Evolutionary conservation across 2,888 invertebrate genomes (phyloP).

Genomic region (Troglohyphantes excavatus): DNA sequence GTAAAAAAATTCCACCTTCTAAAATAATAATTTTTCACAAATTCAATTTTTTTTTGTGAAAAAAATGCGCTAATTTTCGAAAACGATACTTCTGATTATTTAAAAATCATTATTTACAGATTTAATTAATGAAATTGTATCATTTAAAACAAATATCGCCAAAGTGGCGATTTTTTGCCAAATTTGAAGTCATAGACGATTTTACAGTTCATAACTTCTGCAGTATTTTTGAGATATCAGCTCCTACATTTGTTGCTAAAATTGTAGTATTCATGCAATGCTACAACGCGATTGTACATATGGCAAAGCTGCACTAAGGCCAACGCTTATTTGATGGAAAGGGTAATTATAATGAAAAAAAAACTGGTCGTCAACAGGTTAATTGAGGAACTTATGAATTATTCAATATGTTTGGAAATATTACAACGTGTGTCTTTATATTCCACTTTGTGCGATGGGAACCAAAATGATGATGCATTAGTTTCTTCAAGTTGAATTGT

Average conservation of each 20-base stretch:
- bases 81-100: too few species aligned
- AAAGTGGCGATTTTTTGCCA: too few species aligned
- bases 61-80: too few species aligned
- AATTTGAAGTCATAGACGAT: too few species aligned
- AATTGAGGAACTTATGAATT: conserved; percentile 12
- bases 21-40: too few species aligned
- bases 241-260: neutral
- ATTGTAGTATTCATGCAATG: neutral
- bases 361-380: conserved; percentile 6
- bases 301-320: neutral
- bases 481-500: neutral
- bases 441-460: neutral
- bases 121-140: too few species aligned
- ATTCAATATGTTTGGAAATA: conserved; percentile 2
- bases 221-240: too few species aligned
- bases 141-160: too few species aligned
- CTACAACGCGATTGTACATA: neutral
- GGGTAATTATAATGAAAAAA: conserved; percentile 11
- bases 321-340: conserved; percentile 15
- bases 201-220: too few species aligned
- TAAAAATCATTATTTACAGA: too few species aligned
- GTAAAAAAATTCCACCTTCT: too few species aligned
- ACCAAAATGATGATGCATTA: neutral
- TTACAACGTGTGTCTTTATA: neutral
- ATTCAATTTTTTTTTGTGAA: too few species aligned